Conservation (phyloP, 2,888 invertebrate genomes). For the Clanis bilineata region DNA sequence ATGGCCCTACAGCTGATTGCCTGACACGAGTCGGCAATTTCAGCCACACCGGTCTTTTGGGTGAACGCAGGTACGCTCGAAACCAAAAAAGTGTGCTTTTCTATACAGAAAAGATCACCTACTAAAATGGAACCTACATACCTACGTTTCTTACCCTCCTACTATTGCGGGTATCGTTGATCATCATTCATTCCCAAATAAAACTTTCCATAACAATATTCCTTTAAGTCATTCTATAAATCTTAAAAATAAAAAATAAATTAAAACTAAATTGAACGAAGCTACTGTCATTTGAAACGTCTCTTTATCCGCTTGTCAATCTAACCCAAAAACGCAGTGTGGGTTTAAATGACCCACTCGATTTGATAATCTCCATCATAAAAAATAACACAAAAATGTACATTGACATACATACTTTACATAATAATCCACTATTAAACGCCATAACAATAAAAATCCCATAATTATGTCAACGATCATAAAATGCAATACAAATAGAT, state of each 20-base stretch:
- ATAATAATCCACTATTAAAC: constrained; percentile 1
- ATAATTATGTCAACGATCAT: constrained; percentile 29
- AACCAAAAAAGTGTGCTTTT: too few relatives aligned
- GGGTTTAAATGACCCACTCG: background rate
- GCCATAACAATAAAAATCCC: constrained; percentile 28
- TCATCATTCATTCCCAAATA: background rate
- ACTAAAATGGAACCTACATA: background rate
- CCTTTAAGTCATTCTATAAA: background rate
- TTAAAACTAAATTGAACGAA: background rate
- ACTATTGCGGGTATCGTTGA: too few relatives aligned
- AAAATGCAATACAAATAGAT: constrained; percentile 19
- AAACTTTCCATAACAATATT: background rate
- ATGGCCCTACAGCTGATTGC: too few relatives aligned
- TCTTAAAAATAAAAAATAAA: background rate
- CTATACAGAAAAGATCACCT: too few relatives aligned
- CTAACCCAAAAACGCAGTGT: background rate
- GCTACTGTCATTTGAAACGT: background rate
- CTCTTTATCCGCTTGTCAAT: background rate
- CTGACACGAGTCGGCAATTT: too few relatives aligned
- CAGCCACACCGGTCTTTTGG: too few relatives aligned
- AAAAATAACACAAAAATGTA: background rate
- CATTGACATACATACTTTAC: background rate
- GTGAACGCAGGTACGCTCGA: too few relatives aligned
- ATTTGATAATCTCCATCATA: background rate
- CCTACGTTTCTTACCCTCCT: too few relatives aligned